Conservation (phyloP, 1,140 invertebrate species). For the Drosophila persimilis region DNA sequence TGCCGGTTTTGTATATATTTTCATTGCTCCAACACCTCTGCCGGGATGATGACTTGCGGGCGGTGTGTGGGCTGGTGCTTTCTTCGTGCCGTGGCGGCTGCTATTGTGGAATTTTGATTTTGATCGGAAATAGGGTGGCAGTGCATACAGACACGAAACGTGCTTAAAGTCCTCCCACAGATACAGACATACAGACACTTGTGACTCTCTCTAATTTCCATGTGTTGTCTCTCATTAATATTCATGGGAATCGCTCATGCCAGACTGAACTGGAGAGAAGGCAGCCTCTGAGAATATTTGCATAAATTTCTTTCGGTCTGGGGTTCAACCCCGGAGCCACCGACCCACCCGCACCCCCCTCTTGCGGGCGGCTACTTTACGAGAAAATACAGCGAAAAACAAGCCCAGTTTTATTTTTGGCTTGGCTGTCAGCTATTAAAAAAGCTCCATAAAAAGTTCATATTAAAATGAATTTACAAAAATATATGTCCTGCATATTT, state of each 20-base stretch:
- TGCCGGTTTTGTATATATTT: slow-evolving; percentile 40
- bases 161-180: slow-evolving; percentile 45
- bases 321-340: background rate
- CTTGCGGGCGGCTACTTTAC: slow-evolving; percentile 5
- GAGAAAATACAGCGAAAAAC: slow-evolving; percentile 20
- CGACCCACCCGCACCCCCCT: background rate
- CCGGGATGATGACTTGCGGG: background rate
- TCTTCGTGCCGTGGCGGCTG: slow-evolving; percentile 29
- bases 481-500: slow-evolving; percentile 45
- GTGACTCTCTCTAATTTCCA: slow-evolving; percentile 62
- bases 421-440: slow-evolving; percentile 6
- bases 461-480: slow-evolving; percentile 63
- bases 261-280: slow-evolving; percentile 51
- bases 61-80: too few relatives aligned
- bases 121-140: slow-evolving; percentile 24
- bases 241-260: slow-evolving; percentile 64
- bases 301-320: slow-evolving; percentile 58
- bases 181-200: background rate
- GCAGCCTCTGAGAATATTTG: slow-evolving; percentile 51
- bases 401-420: slow-evolving; percentile 8
- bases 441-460: slow-evolving; percentile 33
- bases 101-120: slow-evolving; percentile 62
- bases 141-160: slow-evolving; percentile 36
- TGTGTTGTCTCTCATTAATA: slow-evolving; percentile 76
- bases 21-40: slow-evolving; percentile 65